Evolutionary conservation across 2,113 vertebrate genomes (phyloP).

Genomic region (Cryptoleucopteryx plumbea): DNA sequence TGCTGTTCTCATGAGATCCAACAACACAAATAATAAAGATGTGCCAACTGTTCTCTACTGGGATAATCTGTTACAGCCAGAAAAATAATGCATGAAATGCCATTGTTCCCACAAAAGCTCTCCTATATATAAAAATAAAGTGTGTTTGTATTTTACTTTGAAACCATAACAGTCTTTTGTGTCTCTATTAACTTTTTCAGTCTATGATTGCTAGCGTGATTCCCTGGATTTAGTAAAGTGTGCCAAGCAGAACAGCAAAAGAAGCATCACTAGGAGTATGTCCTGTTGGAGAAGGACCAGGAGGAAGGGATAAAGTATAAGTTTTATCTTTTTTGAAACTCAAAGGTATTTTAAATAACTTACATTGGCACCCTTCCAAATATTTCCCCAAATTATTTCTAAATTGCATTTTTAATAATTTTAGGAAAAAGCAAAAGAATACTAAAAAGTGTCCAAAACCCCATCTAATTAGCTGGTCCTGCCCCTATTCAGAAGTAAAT

Average conservation of each 20-base stretch:
- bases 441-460: background rate
- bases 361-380: background rate
- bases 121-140: background rate
- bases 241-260: background rate
- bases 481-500: background rate
- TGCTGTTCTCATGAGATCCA: constrained; percentile 11
- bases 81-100: background rate
- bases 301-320: background rate
- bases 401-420: background rate
- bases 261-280: background rate
- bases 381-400: rapidly evolving
- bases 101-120: background rate
- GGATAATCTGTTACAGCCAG: background rate
- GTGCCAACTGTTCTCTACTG: background rate
- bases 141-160: background rate
- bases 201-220: background rate
- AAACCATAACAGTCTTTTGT: background rate
- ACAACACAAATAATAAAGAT: constrained; percentile 22
- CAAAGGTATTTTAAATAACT: background rate
- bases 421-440: background rate
- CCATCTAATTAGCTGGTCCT: background rate
- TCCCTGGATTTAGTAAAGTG: background rate
- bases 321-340: background rate
- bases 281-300: background rate
- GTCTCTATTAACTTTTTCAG: background rate